Evolutionary conservation across 1,140 invertebrate genomes (phyloP).

Genomic region (Apis mellifera): DNA sequence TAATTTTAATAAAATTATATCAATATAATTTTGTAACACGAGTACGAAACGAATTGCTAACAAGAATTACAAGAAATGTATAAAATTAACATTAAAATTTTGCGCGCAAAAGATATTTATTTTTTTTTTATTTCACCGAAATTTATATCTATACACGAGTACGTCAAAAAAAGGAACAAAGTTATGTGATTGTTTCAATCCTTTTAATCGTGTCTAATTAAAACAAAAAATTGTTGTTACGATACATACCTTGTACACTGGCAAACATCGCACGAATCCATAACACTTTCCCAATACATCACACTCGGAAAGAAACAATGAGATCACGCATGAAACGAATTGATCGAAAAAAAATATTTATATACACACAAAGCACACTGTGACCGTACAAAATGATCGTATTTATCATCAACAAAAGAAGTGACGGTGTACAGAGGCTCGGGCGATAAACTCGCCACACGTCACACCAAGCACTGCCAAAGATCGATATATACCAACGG

Average conservation of each 20-base stretch:
- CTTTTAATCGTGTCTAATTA: background rate
- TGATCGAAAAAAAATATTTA: no score
- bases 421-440: no score
- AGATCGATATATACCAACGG: background rate
- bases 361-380: no score
- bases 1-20: no score
- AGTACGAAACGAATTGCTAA: no score
- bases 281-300: conserved; percentile 70
- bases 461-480: background rate
- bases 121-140: no score
- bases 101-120: no score
- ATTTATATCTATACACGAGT: no score
- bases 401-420: background rate
- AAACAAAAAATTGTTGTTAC: background rate
- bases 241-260: conserved; percentile 75
- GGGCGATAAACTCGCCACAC: conserved; percentile 5
- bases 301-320: background rate
- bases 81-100: no score
- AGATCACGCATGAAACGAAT: background rate
- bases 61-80: no score
- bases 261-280: conserved; percentile 72
- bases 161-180: no score
- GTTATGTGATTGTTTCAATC: background rate
- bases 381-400: background rate
- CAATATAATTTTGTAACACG: no score